Base-by-base conservation (phyloP, 2,888 invertebrate genomes). In the Amblyteles armatorius region DNA sequence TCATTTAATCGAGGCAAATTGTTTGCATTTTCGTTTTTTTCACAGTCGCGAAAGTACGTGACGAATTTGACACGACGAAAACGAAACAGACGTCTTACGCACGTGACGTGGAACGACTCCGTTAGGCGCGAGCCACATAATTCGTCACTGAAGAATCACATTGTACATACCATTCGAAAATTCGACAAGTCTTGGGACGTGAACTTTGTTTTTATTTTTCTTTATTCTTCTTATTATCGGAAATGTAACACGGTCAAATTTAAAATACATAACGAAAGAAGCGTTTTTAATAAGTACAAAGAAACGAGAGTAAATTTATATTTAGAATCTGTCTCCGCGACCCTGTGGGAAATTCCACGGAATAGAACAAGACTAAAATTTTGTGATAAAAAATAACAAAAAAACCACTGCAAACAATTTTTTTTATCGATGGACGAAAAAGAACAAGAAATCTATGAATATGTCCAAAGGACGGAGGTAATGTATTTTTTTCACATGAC, bases 241-340 rank as follows among this genome's bases (percentile, higher is more conserved):
- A 74, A 60, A 72, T 68, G 50, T 19, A 52, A 73, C 36, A 29
- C 22, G 11, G 36, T 36, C 40, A 22, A 72, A 63, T 63, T 55
- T 71, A 44, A 67, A 81, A 74, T 48, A 13, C 73, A 72, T 60
- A 77, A 80, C 67, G 86, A 82, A 84, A 84, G 81, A 68, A 69
- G 69, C 80, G 82, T 84, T 87, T 84, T 86, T 87, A 84, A 87
- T 81, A 86, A 86, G 79, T 79, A 76, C 78, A 86, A 60, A 77
- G 71, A 71, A 60, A 50, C 48, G 55, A 48, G 68, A 52, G 68
- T 82, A 80, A 82, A 63, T 82, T 83, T 80, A 87, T 84, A 87
- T 87, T 78, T 86, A 84, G 82, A 82, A 79, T 67, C 44, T 77
- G 69, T 63, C 73, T 77, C 63, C 77, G 82, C 36, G 52, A 71